Base-by-base conservation (phyloP, 2,113 vertebrate genomes). In the Ochotona curzoniae region DNA sequence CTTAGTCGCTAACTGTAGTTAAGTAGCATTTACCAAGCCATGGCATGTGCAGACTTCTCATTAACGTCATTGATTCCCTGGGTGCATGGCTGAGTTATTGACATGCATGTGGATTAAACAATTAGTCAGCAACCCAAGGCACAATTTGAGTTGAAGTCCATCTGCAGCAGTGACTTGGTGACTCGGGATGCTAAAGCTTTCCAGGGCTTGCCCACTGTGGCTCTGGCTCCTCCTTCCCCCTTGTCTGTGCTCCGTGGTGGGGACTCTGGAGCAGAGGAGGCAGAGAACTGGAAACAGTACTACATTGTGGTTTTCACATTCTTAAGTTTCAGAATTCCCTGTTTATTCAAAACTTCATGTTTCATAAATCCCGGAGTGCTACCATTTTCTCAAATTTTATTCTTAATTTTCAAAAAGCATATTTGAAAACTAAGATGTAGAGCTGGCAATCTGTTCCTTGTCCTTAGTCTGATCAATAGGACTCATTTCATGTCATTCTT, bases 181-280 rank as follows among this genome's bases (percentile, higher is more conserved):
- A 14, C 44, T 7, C 1, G 21, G 18, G 20, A 18, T 15, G 1
- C 20, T 13, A 30, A 32, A 51, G 9, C 23, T 38, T 57, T 18
- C 4, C 38, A 44, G 38, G 38, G 38, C 38, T 44, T 44, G 38
- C 38, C 38, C 38, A 44, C 6, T 3, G 38, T 44, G 38, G 38
- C 38, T 18, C 30, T 28, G 35, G 10, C n/a, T 88, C 32, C 32
- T 18, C 17, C 20, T 28, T 7, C 30, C 75, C 23, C 28, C 76
- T 47, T 28, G 14, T 13, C 12, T 0, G 26, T 30, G 26, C 5
- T 18, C 0, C 8, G 70, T 18, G 1, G 3, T 1, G 69, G 26
- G 21, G n/a, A 64, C 15, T 51, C 57, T 38, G 44, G 75, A 15
- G 26, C 23, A 4, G 38, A 1, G 4, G 38, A 1, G 4, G n/a